A percentile compares a stretch with the other conserved stretches of the same genome.
These are phyloP conservation scores for Stenoptilia bipunctidactyla DNA, from an alignment of 2,888 invertebrate genomes.

Conservation along the genomic window DNA sequence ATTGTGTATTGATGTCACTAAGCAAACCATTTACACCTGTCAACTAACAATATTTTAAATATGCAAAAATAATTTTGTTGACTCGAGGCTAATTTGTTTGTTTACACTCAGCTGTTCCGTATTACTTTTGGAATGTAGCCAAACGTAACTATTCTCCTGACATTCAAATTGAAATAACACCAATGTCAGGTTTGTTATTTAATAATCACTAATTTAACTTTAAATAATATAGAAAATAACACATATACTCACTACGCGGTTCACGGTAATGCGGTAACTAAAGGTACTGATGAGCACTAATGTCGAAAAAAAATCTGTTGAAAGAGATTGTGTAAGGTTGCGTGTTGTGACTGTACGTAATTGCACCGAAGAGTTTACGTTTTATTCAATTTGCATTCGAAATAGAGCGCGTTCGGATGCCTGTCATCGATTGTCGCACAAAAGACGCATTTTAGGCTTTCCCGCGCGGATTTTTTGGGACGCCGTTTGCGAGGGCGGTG, in stretches of 20 bases:
- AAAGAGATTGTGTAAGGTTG: constrained; percentile 42
- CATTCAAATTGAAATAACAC: constrained; percentile 57
- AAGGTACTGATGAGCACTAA: constrained; percentile 36
- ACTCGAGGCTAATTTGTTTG: constrained; percentile 49
- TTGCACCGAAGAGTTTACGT: constrained; percentile 42
- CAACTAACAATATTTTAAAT: constrained; percentile 21
- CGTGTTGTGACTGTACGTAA: constrained; percentile 43
- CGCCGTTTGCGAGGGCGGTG: constrained; percentile 33
- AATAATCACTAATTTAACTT: constrained; percentile 29
- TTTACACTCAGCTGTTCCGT: constrained; percentile 63
- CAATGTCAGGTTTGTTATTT: constrained; percentile 68
- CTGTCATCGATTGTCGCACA: neutral
- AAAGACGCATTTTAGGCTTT: constrained; percentile 13
- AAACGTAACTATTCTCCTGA: constrained; percentile 41
- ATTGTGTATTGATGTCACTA: constrained; percentile 19
- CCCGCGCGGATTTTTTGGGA: constrained; percentile 26
- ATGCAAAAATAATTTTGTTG: constrained; percentile 25
- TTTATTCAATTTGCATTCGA: constrained; percentile 33
- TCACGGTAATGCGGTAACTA: constrained; percentile 43
- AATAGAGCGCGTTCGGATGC: constrained; percentile 12
- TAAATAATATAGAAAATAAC: constrained; percentile 21
- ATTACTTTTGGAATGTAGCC: constrained; percentile 46
- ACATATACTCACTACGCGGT: constrained; percentile 39
- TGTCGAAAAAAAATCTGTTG: constrained; percentile 32
- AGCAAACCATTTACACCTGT: neutral